These are phyloP conservation scores for Watsonalla binaria DNA, from an alignment of 2,888 invertebrate genomes.

Conservation along the genomic window DNA sequence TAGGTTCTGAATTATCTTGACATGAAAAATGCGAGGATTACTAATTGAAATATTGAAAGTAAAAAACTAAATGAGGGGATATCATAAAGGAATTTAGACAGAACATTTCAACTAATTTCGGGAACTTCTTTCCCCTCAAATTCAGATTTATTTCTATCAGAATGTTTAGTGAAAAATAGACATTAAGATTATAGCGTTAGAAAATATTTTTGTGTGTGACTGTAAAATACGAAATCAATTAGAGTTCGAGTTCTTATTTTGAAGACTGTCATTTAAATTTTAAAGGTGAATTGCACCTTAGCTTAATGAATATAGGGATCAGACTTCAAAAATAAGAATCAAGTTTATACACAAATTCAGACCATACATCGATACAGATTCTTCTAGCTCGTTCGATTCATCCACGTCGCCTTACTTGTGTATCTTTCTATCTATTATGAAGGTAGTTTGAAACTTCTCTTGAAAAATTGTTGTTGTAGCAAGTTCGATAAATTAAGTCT, in stretches of 20 bases:
- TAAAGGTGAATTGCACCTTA: neutral
- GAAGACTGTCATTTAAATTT: neutral
- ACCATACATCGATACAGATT: constrained; percentile 30
- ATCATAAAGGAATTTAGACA: too few relatives aligned
- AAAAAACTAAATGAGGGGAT: too few relatives aligned
- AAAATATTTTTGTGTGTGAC: neutral
- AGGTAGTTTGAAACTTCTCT: constrained; percentile 65
- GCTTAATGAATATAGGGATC: neutral
- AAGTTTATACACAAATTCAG: constrained; percentile 6
- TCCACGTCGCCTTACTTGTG: constrained; percentile 76
- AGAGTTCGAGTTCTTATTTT: neutral
- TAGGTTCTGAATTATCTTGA: too few relatives aligned
- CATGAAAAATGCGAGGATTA: too few relatives aligned
- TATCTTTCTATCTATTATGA: constrained; percentile 70
- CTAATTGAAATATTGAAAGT: too few relatives aligned
- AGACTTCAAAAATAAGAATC: constrained; percentile 15
- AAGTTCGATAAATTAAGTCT: constrained; percentile 31
- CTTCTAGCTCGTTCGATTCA: constrained; percentile 66
- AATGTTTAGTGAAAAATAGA: too few relatives aligned
- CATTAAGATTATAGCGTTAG: too few relatives aligned
- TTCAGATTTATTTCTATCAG: too few relatives aligned
- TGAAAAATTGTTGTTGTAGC: constrained; percentile 63
- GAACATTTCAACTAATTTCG: too few relatives aligned
- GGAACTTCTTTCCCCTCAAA: too few relatives aligned
- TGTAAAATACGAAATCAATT: neutral